These are phyloP conservation scores for Colletes collaris DNA, from an alignment of 2,888 invertebrate species.

Conservation along the genomic window DNA sequence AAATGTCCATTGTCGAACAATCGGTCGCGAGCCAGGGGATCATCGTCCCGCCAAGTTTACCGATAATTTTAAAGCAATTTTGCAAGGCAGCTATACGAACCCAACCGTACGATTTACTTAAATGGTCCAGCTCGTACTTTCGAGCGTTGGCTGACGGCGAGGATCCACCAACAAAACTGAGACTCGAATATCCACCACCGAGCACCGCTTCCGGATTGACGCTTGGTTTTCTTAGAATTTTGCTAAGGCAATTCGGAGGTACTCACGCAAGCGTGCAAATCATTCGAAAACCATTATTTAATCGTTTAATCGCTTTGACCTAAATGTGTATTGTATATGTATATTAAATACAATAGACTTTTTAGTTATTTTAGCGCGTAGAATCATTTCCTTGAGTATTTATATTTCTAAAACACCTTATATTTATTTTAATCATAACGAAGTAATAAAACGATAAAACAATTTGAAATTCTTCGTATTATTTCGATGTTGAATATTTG, in stretches of 20 bases:
- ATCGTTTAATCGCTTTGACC: no score
- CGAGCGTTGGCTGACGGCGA: conserved; percentile 90
- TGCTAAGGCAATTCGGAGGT: conserved; percentile 89
- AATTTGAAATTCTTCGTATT: no score
- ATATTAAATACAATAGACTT: no score
- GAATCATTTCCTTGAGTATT: no score
- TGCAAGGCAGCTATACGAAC: conserved; percentile 96
- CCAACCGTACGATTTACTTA: conserved; percentile 93
- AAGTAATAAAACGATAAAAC: no score
- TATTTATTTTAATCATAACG: no score
- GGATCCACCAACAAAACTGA: conserved; percentile 92
- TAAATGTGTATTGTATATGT: no score
- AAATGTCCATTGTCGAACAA: conserved; percentile 85
- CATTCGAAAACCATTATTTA: not conserved
- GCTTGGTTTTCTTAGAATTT: conserved; percentile 90
- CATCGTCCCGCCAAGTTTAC: conserved; percentile 91
- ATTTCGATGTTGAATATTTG: not conserved
- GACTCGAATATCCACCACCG: conserved; percentile 89
- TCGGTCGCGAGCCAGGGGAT: conserved; percentile 87
- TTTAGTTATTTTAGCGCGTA: no score
- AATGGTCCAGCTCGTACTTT: conserved; percentile 93
- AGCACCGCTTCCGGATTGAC: conserved; percentile 90
- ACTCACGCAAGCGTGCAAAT: conserved; percentile 33
- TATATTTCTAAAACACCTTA: no score
- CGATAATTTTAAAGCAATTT: conserved; percentile 92